These are phyloP conservation scores for Vombatus ursinus DNA, from an alignment of 2,113 vertebrate species.

Conservation along the genomic window DNA sequence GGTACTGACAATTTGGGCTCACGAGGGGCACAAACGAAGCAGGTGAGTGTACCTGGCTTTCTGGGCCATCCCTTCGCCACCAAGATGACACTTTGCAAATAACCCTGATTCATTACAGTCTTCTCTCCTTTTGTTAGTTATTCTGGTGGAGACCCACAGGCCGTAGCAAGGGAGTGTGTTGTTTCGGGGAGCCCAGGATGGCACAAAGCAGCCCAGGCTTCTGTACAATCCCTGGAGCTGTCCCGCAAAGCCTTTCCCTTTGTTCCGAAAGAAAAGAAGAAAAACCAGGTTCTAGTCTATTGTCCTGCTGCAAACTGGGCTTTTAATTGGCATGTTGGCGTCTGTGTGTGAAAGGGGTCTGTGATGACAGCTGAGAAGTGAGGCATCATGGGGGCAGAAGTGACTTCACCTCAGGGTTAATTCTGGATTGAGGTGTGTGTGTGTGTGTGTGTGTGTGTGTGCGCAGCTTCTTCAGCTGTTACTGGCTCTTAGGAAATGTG, in stretches of 20 bases:
- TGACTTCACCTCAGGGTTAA: constrained; percentile 58
- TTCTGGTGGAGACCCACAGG: neutral
- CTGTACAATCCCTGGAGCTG: constrained; percentile 2
- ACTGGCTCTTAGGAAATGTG: constrained; percentile 26
- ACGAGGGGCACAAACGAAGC: constrained; percentile 34
- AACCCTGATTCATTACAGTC: constrained; percentile 12
- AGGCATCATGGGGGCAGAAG: neutral
- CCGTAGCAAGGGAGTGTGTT: neutral
- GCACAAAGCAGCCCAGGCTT: constrained; percentile 27
- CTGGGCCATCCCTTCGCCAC: neutral
- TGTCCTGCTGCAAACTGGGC: constrained; percentile 34
- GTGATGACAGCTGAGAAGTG: constrained; percentile 44
- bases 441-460: neutral
- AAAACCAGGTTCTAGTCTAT: constrained; percentile 30
- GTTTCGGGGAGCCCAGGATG: neutral
- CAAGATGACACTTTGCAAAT: neutral
- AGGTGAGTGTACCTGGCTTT: neutral
- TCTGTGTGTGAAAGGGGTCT: constrained; percentile 50
- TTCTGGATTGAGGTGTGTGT: constrained; percentile 54
- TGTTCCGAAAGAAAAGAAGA: constrained; percentile 47
- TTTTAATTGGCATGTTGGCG: constrained; percentile 61
- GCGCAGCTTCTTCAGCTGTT: neutral
- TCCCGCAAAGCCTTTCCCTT: constrained; percentile 46
- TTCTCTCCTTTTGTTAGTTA: constrained; percentile 40
- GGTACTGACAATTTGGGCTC: constrained; percentile 48